phyloP scores from a whole-genome alignment of 2,888 invertebrate species.

The Drosophila heteroneura region DNA sequence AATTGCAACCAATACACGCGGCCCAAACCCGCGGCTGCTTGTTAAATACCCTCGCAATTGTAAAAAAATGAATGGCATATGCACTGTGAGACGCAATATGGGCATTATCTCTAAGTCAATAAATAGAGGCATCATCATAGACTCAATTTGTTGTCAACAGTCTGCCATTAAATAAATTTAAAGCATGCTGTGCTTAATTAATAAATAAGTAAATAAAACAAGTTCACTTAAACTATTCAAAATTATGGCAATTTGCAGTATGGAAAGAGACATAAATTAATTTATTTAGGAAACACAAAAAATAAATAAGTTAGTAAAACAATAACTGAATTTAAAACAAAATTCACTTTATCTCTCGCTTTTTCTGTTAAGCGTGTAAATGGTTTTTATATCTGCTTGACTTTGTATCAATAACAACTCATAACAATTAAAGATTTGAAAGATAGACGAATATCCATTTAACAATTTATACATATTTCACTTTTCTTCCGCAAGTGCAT shows the following conservation, averaged over 20 bases:
- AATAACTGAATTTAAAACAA: neutral
- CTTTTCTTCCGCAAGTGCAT: slow-evolving; percentile 41
- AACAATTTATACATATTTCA: neutral
- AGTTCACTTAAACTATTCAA: neutral
- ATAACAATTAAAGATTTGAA: neutral
- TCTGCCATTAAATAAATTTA: neutral
- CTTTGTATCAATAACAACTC: neutral
- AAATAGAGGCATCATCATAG: neutral
- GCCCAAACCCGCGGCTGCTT: slow-evolving; percentile 74
- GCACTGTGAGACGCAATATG: slow-evolving; percentile 26
- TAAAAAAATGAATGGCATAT: slow-evolving; percentile 19
- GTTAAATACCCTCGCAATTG: slow-evolving; percentile 54
- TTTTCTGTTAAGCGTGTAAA: neutral
- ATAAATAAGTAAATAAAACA: neutral
- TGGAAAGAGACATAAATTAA: neutral
- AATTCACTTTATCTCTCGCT: neutral
- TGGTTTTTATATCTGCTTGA: neutral
- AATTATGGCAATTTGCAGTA: neutral
- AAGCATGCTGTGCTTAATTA: neutral
- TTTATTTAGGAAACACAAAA: neutral
- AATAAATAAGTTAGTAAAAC: neutral
- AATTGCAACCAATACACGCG: slow-evolving; percentile 75
- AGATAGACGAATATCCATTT: neutral
- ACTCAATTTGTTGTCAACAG: neutral
- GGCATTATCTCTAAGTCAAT: neutral